Evolutionary conservation across 2,113 vertebrate genomes (phyloP).

Genomic region (Desmodus rotundus): DNA sequence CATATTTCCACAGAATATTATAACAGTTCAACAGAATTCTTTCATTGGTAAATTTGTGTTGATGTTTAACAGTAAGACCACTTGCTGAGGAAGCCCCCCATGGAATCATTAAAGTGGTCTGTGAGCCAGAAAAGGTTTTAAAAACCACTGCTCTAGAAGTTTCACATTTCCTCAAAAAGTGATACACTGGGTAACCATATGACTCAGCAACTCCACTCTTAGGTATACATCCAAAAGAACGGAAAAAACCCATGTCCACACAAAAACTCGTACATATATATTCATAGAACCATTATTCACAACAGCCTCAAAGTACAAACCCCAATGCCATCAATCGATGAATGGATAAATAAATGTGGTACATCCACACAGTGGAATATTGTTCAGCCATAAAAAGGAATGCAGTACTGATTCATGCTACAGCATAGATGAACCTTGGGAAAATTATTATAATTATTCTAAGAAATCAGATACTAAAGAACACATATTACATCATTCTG

Average conservation of each 20-base stretch:
- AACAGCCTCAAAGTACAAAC: not conserved
- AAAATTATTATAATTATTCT: not conserved
- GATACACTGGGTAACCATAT: not conserved
- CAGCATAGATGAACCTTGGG: not conserved
- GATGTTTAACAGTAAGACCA: not conserved
- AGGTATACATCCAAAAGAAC: not conserved
- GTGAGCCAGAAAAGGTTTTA: not conserved
- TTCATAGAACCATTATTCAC: not conserved
- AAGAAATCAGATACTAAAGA: not conserved
- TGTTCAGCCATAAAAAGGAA: not conserved
- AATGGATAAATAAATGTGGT: not conserved
- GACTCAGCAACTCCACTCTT: not conserved
- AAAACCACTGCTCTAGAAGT: not conserved
- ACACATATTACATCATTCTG: too few species aligned
- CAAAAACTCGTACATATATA: not conserved
- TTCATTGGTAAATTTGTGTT: not conserved
- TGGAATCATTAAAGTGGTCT: not conserved
- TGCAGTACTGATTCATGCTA: not conserved
- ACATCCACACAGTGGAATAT: not conserved
- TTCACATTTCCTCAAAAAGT: not conserved
- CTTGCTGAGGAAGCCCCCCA: not conserved
- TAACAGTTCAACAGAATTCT: not conserved
- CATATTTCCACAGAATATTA: not conserved
- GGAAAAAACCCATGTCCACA: not conserved
- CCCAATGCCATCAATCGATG: not conserved